These are phyloP conservation scores for Alces alces DNA, from an alignment of 2,113 vertebrate species.

Conservation along the genomic window DNA sequence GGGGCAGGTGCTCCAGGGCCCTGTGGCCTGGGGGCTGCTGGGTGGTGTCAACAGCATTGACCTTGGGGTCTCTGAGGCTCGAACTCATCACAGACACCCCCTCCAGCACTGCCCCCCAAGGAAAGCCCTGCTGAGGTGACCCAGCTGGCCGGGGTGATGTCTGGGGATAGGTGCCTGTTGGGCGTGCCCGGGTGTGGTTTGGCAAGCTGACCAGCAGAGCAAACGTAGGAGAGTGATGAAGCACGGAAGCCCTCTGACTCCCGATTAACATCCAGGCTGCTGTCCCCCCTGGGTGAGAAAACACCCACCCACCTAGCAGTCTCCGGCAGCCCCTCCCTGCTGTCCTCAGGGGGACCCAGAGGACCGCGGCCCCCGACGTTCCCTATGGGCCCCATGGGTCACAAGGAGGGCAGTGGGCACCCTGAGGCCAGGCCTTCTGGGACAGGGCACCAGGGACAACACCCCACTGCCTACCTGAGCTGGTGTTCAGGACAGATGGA, in stretches of 20 bases:
- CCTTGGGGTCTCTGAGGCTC: background rate
- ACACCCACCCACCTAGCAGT: no score
- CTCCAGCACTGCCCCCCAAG: background rate
- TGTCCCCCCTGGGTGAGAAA: background rate
- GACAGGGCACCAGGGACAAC: background rate
- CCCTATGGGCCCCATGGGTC: background rate
- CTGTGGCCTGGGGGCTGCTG: background rate
- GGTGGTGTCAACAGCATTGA: background rate
- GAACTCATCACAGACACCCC: background rate
- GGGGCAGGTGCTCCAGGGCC: background rate
- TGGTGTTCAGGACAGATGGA: fast-evolving
- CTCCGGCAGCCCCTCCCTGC: background rate
- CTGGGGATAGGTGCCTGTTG: background rate
- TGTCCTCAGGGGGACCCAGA: fast-evolving
- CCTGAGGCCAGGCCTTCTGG: background rate
- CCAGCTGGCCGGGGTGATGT: fast-evolving
- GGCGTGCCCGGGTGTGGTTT: background rate
- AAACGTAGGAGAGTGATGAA: background rate
- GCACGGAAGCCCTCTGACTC: background rate
- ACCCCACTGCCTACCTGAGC: background rate
- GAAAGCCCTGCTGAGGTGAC: background rate
- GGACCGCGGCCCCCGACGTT: no score
- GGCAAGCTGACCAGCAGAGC: no score
- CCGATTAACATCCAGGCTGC: background rate
- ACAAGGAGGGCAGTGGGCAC: background rate